Percentiles rank a stretch among this genome's conserved stretches.
phyloP scores from a whole-genome alignment of 1,140 invertebrate genomes.

The Drosophila guanche region DNA sequence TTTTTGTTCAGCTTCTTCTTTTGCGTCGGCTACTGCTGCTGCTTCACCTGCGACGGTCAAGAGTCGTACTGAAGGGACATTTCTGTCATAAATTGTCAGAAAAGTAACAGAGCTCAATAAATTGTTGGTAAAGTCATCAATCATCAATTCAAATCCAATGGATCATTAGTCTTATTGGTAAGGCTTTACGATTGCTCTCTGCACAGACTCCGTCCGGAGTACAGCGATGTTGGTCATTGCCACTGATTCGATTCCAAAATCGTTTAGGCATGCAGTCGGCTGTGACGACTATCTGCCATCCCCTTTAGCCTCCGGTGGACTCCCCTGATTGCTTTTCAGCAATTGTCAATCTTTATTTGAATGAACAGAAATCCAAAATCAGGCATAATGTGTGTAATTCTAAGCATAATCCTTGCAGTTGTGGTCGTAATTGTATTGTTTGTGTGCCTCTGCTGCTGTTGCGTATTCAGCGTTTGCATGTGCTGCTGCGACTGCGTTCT shows the following conservation, averaged over 20 bases:
- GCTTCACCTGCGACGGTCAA: slow-evolving; percentile 1
- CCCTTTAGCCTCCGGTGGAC: too few relatives aligned
- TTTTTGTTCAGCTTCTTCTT: neutral
- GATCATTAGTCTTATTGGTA: too few relatives aligned
- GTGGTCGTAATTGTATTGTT: slow-evolving; percentile 10
- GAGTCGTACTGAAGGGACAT: neutral
- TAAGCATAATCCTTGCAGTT: slow-evolving; percentile 27
- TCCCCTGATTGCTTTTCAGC: neutral
- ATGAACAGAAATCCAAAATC: slow-evolving; percentile 1
- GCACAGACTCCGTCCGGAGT: too few relatives aligned
- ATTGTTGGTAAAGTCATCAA: too few relatives aligned
- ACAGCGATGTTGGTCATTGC: too few relatives aligned
- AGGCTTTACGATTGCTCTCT: too few relatives aligned
- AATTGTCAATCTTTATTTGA: slow-evolving; percentile 15
- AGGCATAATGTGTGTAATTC: slow-evolving; percentile 2
- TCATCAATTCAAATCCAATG: too few relatives aligned
- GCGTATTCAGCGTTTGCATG: slow-evolving; percentile 27
- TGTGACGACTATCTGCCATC: neutral
- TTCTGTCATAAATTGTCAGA: neutral
- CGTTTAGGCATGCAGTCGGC: neutral
- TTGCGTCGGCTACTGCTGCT: slow-evolving; percentile 24
- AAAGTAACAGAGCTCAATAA: neutral
- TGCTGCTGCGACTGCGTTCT: slow-evolving; percentile 32
- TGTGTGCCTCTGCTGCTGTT: slow-evolving; percentile 10
- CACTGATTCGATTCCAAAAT: too few relatives aligned